Evolutionary conservation across 2,113 vertebrate genomes (phyloP).

Genomic region (Albula goreensis): DNA sequence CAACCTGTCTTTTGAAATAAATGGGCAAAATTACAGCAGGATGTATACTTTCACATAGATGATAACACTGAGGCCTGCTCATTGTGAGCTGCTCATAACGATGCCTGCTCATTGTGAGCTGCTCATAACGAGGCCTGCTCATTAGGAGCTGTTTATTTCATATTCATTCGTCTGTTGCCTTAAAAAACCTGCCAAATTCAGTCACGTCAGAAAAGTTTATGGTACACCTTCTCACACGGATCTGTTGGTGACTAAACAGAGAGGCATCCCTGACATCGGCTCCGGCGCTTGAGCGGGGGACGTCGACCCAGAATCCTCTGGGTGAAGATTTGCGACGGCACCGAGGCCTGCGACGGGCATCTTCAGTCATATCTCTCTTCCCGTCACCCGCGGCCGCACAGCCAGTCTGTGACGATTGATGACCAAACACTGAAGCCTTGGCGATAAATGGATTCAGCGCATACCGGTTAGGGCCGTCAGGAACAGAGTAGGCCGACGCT

Average conservation of each 20-base stretch:
- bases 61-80: too few species aligned
- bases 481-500: neutral
- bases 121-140: too few species aligned
- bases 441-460: neutral
- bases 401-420: neutral
- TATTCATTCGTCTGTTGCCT: neutral
- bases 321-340: neutral
- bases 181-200: neutral
- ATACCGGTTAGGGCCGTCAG: neutral
- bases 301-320: neutral
- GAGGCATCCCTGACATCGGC: neutral
- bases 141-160: neutral
- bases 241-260: neutral
- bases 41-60: too few species aligned
- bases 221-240: too few species aligned
- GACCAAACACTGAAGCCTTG: neutral
- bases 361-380: neutral
- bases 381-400: neutral
- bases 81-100: too few species aligned
- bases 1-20: too few species aligned
- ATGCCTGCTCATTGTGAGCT: too few species aligned
- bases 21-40: too few species aligned
- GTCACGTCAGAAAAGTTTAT: neutral
- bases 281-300: neutral
- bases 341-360: neutral